These are phyloP conservation scores for Bombus huntii DNA, from an alignment of 1,140 invertebrate genomes.

Conservation along the genomic window DNA sequence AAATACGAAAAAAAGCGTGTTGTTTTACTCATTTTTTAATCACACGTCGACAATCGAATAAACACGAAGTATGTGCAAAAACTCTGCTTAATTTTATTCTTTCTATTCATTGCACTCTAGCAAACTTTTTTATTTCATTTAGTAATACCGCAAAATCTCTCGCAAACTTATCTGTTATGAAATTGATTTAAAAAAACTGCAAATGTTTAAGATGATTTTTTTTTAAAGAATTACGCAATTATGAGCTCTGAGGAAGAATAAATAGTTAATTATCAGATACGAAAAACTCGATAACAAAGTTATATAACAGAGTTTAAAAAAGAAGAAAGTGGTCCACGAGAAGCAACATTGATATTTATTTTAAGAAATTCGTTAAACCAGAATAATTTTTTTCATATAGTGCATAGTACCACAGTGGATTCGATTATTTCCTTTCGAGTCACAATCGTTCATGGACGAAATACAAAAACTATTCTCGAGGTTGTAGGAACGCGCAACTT, in stretches of 20 bases:
- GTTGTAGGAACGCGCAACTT: not conserved
- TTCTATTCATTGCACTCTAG: not conserved
- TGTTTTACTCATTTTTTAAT: not conserved
- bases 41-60: not conserved
- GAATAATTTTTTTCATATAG: not conserved
- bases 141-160: not conserved
- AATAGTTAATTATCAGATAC: not conserved
- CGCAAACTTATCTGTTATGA: not conserved
- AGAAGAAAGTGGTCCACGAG: not conserved
- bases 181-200: not conserved
- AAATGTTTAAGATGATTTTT: not conserved
- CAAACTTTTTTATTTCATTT: not conserved
- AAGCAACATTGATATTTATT: not conserved
- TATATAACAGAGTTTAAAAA: not conserved
- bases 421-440: slow-evolving; percentile 4
- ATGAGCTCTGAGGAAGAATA: not conserved
- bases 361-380: not conserved
- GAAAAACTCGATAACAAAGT: not conserved
- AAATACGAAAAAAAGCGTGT: not conserved
- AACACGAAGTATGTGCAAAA: not conserved
- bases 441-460: slow-evolving; percentile 16
- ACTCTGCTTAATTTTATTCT: not conserved
- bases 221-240: not conserved
- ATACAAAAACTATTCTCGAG: slow-evolving; percentile 35
- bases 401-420: not conserved